Percentiles rank a stretch among this genome's conserved stretches.
phyloP scores from a whole-genome alignment of 2,797 vertebrate species.

The Tangara arthus region DNA sequence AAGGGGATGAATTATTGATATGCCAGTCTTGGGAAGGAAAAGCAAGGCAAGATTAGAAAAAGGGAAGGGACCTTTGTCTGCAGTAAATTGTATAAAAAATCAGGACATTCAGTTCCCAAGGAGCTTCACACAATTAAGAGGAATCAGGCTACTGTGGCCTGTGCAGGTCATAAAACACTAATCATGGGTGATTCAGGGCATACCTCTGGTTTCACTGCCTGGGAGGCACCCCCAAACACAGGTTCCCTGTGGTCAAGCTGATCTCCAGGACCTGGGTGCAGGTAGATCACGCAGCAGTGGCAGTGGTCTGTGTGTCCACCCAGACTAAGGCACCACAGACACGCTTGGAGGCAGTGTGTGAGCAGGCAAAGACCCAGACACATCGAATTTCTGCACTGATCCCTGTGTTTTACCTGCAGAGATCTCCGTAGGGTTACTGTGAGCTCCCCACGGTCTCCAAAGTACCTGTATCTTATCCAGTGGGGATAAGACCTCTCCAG shows the following conservation, averaged over 20 bases:
- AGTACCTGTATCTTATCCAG: neutral
- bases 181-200: neutral
- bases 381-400: neutral
- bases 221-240: no score
- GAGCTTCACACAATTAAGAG: neutral
- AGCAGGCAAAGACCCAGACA: neutral
- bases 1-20: slow-evolving; percentile 58
- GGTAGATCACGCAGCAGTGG: no score
- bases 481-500: neutral
- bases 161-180: slow-evolving; percentile 7
- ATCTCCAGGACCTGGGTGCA: neutral
- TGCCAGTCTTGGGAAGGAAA: slow-evolving; percentile 50
- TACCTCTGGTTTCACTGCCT: neutral
- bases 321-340: neutral
- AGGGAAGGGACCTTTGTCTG: slow-evolving; percentile 42
- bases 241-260: fast-evolving
- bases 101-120: slow-evolving; percentile 35
- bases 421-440: fast-evolving
- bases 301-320: neutral
- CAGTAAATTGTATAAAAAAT: slow-evolving; percentile 13
- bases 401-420: neutral
- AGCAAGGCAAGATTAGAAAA: slow-evolving; percentile 45
- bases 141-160: neutral
- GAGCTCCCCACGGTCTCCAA: neutral
- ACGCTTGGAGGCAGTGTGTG: fast-evolving